These are phyloP conservation scores for Nomada flava DNA, from an alignment of 2,888 invertebrate genomes.

Conservation along the genomic window DNA sequence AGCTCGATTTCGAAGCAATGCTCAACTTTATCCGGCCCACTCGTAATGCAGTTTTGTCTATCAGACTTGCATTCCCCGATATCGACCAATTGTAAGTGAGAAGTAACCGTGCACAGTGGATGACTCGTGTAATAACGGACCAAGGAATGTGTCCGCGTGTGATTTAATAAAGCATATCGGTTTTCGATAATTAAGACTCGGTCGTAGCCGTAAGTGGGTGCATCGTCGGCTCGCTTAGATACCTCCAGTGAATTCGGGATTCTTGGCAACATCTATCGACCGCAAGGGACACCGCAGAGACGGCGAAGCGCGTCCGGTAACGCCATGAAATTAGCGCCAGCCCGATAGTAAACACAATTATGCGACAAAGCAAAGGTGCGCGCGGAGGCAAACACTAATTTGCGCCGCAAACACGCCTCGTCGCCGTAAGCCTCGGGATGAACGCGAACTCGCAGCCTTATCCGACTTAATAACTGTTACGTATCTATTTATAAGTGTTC, in stretches of 20 bases:
- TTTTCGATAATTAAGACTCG: conserved; percentile 54
- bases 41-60: background rate
- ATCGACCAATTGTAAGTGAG: background rate
- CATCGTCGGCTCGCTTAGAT: conserved; percentile 44
- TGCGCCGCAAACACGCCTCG: conserved; percentile 68
- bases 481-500: conserved; percentile 54
- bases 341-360: conserved; percentile 73
- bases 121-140: conserved; percentile 42
- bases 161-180: conserved; percentile 56
- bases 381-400: conserved; percentile 72
- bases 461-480: conserved; percentile 69
- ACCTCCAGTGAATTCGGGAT: conserved; percentile 61
- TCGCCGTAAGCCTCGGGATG: conserved; percentile 66
- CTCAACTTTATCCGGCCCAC: background rate
- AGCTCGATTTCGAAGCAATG: no score
- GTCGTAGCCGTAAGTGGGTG: conserved; percentile 32
- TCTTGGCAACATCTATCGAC: conserved; percentile 69
- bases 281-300: conserved; percentile 68
- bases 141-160: conserved; percentile 22
- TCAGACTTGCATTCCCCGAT: background rate
- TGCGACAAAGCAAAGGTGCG: conserved; percentile 74
- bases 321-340: conserved; percentile 70
- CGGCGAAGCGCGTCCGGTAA: conserved; percentile 61
- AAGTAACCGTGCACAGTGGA: background rate
- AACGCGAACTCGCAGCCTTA: conserved; percentile 64